Percentiles rank a stretch among this genome's conserved stretches.
phyloP scores from a whole-genome alignment of 2,888 invertebrate genomes.

The Lacanobia wlatinum region DNA sequence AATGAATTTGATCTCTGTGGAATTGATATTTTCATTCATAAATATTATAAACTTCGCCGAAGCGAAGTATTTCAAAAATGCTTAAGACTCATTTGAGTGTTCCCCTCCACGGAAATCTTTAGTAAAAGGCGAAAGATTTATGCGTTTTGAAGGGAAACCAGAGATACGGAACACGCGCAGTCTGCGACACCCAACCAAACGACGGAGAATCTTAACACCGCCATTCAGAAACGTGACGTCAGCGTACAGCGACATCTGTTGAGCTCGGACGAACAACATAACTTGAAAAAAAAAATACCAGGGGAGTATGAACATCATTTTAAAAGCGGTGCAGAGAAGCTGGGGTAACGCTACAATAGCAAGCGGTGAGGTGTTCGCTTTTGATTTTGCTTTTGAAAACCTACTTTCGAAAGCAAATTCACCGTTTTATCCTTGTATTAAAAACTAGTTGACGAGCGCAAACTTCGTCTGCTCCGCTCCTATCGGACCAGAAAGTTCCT shows the following conservation, averaged over 20 bases:
- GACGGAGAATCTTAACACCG: conserved; percentile 37
- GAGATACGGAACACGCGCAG: conserved; percentile 74
- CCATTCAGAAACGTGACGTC: conserved; percentile 30
- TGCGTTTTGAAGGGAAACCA: conserved; percentile 93
- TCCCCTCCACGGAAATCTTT: conserved; percentile 95
- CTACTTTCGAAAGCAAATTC: too few relatives aligned
- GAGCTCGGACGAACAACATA: neutral
- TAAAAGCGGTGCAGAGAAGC: neutral
- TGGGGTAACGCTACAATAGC: neutral
- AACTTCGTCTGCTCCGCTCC: too few relatives aligned
- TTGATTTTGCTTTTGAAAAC: neutral
- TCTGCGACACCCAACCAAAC: conserved; percentile 26
- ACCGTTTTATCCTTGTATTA: too few relatives aligned
- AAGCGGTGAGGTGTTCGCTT: neutral
- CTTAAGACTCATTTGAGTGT: conserved; percentile 93
- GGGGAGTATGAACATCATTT: too few relatives aligned
- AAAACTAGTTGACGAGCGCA: too few relatives aligned
- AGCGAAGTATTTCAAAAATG: neutral
- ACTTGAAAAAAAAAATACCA: neutral
- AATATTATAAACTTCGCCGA: neutral
- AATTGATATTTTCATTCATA: too few relatives aligned
- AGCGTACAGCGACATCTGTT: conserved; percentile 44
- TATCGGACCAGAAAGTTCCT: too few relatives aligned
- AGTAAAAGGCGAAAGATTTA: conserved; percentile 95
- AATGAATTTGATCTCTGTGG: too few relatives aligned